Conservation (phyloP, 2,113 vertebrate species). For the Nothoprocta perdicaria region DNA sequence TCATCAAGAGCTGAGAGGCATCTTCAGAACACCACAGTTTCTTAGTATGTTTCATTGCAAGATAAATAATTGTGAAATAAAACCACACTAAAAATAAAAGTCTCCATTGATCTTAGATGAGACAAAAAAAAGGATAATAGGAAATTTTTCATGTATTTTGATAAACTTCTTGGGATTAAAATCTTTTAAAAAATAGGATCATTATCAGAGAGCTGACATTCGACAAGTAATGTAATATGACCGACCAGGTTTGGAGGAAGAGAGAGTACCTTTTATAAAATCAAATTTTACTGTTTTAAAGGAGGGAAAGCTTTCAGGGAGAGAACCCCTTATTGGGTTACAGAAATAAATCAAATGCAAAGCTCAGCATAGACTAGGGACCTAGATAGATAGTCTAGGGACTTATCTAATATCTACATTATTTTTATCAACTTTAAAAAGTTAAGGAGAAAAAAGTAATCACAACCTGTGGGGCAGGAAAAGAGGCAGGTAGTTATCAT, state of each 20-base stretch:
- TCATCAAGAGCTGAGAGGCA: neutral
- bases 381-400: no score
- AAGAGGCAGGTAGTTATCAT: neutral
- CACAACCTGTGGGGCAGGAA: neutral
- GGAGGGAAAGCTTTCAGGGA: neutral
- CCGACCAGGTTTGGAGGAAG: neutral
- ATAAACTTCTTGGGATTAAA: neutral
- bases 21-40: neutral
- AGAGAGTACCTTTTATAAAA: neutral
- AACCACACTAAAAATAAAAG: constrained; percentile 12
- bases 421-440: neutral
- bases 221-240: constrained; percentile 11
- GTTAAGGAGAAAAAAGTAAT: neutral
- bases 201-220: neutral
- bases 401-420: neutral
- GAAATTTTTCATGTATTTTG: neutral
- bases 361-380: neutral
- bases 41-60: neutral
- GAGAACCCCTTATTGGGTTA: neutral
- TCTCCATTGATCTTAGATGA: neutral
- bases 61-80: neutral
- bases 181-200: neutral
- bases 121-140: neutral
- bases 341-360: neutral
- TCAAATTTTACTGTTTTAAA: neutral